These are phyloP conservation scores for Palythoa grandis DNA, from an alignment of 92 coral and sea anemone species.

Conservation along the genomic window DNA sequence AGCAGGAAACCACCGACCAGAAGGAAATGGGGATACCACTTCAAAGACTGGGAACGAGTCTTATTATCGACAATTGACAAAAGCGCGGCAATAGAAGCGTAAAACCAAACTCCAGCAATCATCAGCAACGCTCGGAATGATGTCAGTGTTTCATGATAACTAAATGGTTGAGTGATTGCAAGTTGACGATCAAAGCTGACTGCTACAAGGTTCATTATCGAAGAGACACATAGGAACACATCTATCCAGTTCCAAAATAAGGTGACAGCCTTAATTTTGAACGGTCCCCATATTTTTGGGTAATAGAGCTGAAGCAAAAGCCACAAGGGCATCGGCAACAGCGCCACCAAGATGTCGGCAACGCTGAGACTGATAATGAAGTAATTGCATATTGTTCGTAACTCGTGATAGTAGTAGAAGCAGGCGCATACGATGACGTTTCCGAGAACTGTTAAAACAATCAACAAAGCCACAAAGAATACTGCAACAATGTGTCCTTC, in stretches of 20 bases:
- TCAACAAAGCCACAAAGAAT: slow-evolving; percentile 80
- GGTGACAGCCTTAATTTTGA: slow-evolving; percentile 41
- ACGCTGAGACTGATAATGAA: slow-evolving; percentile 92
- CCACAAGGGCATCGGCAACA: slow-evolving; percentile 94
- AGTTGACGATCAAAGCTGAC: slow-evolving; percentile 95
- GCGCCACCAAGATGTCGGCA: slow-evolving; percentile 87
- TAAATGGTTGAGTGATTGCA: slow-evolving; percentile 90
- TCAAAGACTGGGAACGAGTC: not conserved
- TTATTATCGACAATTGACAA: not conserved
- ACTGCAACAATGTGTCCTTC: slow-evolving; percentile 74
- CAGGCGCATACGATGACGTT: slow-evolving; percentile 84
- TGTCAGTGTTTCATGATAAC: slow-evolving; percentile 72
- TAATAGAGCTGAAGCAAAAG: slow-evolving; percentile 68
- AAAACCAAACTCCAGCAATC: slow-evolving; percentile 84
- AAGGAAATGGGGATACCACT: slow-evolving; percentile 44
- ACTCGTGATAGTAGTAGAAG: slow-evolving; percentile 74
- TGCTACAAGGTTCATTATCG: slow-evolving; percentile 89
- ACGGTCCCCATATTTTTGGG: slow-evolving; percentile 52
- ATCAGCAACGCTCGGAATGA: slow-evolving; percentile 74
- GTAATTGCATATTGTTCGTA: slow-evolving; percentile 89
- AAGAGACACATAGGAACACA: slow-evolving; percentile 84
- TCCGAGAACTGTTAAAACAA: slow-evolving; percentile 75
- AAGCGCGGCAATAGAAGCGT: slow-evolving; percentile 62
- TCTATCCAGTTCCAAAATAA: slow-evolving; percentile 79
- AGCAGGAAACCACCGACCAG: slow-evolving; percentile 71